Evolutionary conservation across 2,888 invertebrate species (phyloP).

Genomic region (Ophioninae sp.): DNA sequence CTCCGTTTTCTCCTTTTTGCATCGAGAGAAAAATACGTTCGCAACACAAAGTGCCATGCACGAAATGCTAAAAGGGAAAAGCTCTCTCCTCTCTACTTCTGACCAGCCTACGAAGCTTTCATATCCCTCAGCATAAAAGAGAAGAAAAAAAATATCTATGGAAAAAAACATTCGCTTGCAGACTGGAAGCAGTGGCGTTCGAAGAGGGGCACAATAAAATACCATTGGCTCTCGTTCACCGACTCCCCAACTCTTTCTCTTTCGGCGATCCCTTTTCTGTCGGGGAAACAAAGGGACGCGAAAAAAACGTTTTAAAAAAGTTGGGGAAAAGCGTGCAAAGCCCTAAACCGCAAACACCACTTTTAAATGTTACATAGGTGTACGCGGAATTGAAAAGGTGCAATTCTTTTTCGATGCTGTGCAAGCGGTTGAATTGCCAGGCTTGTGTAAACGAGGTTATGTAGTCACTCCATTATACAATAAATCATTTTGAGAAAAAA

Average conservation of each 20-base stretch:
- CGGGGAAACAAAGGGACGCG: background rate
- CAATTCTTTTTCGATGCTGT: no score
- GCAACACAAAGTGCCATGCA: background rate
- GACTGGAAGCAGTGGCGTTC: background rate
- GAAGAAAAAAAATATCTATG: constrained; percentile 1
- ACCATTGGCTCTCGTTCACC: background rate
- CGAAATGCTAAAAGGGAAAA: background rate
- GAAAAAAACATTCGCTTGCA: background rate
- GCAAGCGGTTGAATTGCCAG: no score
- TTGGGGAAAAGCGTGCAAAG: background rate
- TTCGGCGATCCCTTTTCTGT: constrained; percentile 8
- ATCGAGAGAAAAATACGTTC: background rate
- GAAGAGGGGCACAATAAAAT: background rate
- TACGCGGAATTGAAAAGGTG: background rate
- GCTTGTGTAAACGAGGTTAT: no score
- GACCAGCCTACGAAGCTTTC: constrained; percentile 23
- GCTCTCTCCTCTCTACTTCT: constrained; percentile 11
- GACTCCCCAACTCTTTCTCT: background rate
- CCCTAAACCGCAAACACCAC: constrained; percentile 33
- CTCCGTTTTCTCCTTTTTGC: background rate
- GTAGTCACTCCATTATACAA: no score
- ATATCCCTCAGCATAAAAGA: constrained; percentile 4
- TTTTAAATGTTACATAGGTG: constrained; percentile 3
- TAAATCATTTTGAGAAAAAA: no score
- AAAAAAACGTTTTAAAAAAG: background rate